Percentiles rank a stretch among this genome's conserved stretches.
phyloP scores from a whole-genome alignment of 2,113 vertebrate genomes.

The Brienomyrus brachyistius region DNA sequence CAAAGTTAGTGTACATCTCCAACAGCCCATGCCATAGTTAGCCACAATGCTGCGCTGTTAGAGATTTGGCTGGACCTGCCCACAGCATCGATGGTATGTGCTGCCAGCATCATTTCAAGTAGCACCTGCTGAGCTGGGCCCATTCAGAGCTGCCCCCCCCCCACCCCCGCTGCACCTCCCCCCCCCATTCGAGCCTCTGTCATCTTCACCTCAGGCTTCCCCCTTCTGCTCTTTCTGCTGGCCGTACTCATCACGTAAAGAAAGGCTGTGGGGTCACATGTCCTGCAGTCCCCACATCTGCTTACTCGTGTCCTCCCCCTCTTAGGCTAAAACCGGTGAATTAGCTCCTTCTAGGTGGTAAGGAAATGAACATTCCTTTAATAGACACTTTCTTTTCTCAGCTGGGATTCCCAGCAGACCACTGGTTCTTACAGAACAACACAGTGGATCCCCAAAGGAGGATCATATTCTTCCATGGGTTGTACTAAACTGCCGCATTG shows the following conservation, averaged over 20 bases:
- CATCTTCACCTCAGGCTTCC: background rate
- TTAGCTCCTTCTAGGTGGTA: background rate
- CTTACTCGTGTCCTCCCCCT: background rate
- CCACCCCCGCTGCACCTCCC: background rate
- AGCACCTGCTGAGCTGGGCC: background rate
- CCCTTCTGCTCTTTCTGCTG: background rate
- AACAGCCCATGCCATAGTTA: background rate
- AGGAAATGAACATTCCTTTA: background rate
- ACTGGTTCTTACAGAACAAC: background rate
- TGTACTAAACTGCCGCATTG: slow-evolving; percentile 35
- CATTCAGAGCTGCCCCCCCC: background rate
- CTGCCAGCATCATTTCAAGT: slow-evolving; percentile 18
- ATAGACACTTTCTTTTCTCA: background rate
- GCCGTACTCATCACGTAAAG: background rate
- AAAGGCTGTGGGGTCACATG: background rate
- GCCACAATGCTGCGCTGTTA: slow-evolving; percentile 11
- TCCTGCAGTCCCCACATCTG: slow-evolving; percentile 7
- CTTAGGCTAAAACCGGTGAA: background rate
- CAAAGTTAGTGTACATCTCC: background rate
- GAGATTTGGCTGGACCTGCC: background rate
- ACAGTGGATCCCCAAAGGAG: background rate
- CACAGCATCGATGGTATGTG: background rate
- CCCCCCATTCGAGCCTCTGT: background rate
- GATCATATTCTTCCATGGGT: slow-evolving; percentile 13
- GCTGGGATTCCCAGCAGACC: background rate